phyloP scores from a whole-genome alignment of 37 sponge, comb jelly and placozoan genomes.

The Eunapius fragilis region DNA sequence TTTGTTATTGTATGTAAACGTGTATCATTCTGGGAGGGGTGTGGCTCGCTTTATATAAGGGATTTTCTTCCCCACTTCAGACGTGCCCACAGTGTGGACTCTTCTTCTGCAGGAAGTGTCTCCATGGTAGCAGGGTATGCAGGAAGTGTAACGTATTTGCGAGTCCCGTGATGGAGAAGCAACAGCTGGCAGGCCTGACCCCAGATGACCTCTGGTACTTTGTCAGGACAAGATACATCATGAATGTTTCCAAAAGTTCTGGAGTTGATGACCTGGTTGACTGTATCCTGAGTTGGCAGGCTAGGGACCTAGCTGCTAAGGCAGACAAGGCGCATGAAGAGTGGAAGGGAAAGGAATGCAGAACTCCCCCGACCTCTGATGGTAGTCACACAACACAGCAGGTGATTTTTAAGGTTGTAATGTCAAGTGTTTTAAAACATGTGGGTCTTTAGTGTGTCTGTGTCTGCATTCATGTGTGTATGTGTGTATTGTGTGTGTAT shows the following conservation, averaged over 20 bases:
- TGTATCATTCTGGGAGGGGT: not conserved
- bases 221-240: not conserved
- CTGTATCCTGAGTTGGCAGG: conserved; percentile 40
- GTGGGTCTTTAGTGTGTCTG: not conserved
- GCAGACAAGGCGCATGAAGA: conserved; percentile 30
- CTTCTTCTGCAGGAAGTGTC: not conserved
- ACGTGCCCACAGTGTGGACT: not conserved
- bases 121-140: not conserved
- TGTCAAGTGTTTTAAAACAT: not conserved
- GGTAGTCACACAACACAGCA: too few species aligned
- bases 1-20: not conserved
- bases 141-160: conserved; percentile 14
- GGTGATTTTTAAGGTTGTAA: not conserved
- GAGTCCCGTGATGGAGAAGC: conserved; percentile 32
- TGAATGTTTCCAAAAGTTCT: not conserved
- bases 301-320: conserved; percentile 17
- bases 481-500: not conserved
- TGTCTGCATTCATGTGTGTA: not conserved
- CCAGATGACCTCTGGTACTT: conserved; percentile 23
- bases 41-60: too few species aligned
- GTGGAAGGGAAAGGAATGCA: not conserved
- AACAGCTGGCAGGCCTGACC: conserved; percentile 19
- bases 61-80: not conserved
- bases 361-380: not conserved
- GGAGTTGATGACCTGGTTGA: conserved; percentile 10